Evolutionary conservation across 2,113 vertebrate genomes (phyloP).

Genomic region (Meles meles): DNA sequence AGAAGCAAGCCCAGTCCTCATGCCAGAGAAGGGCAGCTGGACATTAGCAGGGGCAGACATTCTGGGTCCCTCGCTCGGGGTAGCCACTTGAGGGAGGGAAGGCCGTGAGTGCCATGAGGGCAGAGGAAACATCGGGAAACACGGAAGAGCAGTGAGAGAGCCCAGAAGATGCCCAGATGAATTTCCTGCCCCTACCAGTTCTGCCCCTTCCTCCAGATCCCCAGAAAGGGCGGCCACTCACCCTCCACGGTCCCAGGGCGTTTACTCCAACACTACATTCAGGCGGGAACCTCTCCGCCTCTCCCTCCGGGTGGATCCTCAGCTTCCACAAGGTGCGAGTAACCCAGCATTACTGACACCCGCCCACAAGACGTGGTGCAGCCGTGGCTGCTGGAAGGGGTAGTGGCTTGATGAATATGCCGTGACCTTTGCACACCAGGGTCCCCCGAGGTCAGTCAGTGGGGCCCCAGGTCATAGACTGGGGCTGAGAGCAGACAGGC

Average conservation of each 20-base stretch:
- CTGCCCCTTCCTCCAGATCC: neutral
- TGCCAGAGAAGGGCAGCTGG: neutral
- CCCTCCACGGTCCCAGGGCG: fast-evolving
- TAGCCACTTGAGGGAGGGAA: neutral
- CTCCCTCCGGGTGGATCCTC: neutral
- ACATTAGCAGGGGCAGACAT: too few relatives aligned
- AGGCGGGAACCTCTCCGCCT: neutral
- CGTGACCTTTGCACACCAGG: neutral
- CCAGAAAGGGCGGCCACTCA: fast-evolving
- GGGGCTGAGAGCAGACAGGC: neutral
- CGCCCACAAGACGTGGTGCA: fast-evolving
- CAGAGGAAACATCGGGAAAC: neutral
- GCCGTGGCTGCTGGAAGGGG: fast-evolving
- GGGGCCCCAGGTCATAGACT: neutral
- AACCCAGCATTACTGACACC: neutral
- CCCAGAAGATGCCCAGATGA: neutral
- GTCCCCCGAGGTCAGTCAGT: neutral
- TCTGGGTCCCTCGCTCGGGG: neutral
- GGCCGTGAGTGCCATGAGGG: fast-evolving
- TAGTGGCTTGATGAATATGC: too few relatives aligned
- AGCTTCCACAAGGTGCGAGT: neutral
- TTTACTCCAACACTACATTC: neutral
- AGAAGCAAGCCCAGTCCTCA: neutral
- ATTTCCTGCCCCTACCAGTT: too few relatives aligned
- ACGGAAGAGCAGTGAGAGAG: neutral